Percentiles rank a stretch among this genome's conserved stretches.
Conservation (phyloP, 1,140 invertebrate genomes). For the Ips typographus region DNA sequence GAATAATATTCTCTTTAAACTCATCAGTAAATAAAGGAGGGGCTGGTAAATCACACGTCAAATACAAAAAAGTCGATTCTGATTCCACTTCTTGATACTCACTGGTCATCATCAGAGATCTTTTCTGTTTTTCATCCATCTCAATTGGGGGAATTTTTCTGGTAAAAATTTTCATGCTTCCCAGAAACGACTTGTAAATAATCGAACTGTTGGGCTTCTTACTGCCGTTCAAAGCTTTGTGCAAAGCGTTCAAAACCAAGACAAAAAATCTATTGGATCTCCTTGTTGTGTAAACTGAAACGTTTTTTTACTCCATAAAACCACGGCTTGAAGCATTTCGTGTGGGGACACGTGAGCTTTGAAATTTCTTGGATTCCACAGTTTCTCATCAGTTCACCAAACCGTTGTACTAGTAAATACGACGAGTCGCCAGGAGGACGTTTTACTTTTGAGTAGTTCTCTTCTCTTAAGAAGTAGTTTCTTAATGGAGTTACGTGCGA, state of each 20-base stretch:
- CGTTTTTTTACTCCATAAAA: slow-evolving; percentile 95
- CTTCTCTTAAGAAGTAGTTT: slow-evolving; percentile 93
- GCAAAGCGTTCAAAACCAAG: slow-evolving; percentile 95
- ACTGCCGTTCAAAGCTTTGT: slow-evolving; percentile 85
- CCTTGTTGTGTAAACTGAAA: slow-evolving; percentile 99
- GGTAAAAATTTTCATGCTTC: slow-evolving; percentile 93
- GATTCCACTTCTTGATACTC: slow-evolving; percentile 88
- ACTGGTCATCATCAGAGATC: slow-evolving; percentile 73
- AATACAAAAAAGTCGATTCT: slow-evolving; percentile 90
- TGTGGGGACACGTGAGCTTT: slow-evolving; percentile 99
- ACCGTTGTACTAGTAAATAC: slow-evolving; percentile 91
- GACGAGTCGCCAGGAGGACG: slow-evolving; percentile 90
- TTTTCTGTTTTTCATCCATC: slow-evolving; percentile 84
- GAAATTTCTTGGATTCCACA: slow-evolving; percentile 99
- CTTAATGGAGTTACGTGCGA: slow-evolving; percentile 92
- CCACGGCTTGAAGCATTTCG: slow-evolving; percentile 99
- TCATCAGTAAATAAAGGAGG: slow-evolving; percentile 97
- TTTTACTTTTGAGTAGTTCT: slow-evolving; percentile 87
- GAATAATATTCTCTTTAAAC: slow-evolving; percentile 97
- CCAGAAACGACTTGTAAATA: slow-evolving; percentile 93
- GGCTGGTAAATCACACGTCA: slow-evolving; percentile 95
- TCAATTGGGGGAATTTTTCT: slow-evolving; percentile 93
- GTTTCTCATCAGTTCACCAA: slow-evolving; percentile 94
- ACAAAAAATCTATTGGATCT: slow-evolving; percentile 95
- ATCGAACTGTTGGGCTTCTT: slow-evolving; percentile 86